A percentile compares a stretch with the other conserved stretches of the same genome.
phyloP scores from a whole-genome alignment of 2,888 invertebrate species.

The Tromatobia lineatoria region DNA sequence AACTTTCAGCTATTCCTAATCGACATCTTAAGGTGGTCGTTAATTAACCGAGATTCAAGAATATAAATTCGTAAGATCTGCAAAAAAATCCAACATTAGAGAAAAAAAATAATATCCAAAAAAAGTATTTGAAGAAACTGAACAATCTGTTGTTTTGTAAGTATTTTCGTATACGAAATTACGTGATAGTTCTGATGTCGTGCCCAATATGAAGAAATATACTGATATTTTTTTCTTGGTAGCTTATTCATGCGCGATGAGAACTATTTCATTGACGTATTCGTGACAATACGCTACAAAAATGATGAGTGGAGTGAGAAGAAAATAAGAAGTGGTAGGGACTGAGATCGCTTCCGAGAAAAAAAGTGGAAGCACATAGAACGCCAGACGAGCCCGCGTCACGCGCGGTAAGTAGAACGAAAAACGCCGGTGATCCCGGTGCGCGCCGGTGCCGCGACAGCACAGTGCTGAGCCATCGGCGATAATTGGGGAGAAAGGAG shows the following conservation, averaged over 20 bases:
- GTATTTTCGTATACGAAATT: too few species aligned
- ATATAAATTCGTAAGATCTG: too few species aligned
- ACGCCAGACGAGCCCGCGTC: constrained; percentile 48
- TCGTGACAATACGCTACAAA: constrained; percentile 55
- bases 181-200: too few species aligned
- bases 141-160: too few species aligned
- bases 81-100: too few species aligned
- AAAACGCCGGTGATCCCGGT: constrained; percentile 60
- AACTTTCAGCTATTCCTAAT: too few species aligned
- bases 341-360: constrained; percentile 35
- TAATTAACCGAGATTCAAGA: too few species aligned
- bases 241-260: constrained; percentile 63
- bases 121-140: too few species aligned
- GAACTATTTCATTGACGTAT: constrained; percentile 71
- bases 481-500: constrained; percentile 72
- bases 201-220: background rate
- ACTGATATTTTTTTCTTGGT: background rate
- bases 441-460: constrained; percentile 21
- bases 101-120: too few species aligned
- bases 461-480: constrained; percentile 24
- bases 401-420: constrained; percentile 71
- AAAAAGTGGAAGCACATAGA: constrained; percentile 25
- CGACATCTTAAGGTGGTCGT: too few species aligned
- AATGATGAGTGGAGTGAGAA: background rate
- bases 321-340: background rate